Evolutionary conservation across 2,113 vertebrate species (phyloP).

Genomic region (Hippocampus guttulatus): DNA sequence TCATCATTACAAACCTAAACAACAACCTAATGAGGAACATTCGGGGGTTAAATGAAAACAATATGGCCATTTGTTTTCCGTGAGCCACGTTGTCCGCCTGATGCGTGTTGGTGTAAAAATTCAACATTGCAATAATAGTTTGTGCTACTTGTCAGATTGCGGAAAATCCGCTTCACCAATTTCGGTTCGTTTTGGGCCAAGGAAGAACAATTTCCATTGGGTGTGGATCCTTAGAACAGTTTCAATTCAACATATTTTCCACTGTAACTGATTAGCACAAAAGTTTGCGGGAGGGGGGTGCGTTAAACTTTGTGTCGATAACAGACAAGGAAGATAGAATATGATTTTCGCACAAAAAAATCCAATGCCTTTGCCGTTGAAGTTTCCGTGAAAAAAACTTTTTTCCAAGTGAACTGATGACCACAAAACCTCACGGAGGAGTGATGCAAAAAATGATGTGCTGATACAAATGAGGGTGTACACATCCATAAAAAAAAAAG

Average conservation of each 20-base stretch:
- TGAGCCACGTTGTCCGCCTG: slow-evolving; percentile 28
- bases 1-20: slow-evolving; percentile 48
- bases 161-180: background rate
- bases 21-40: slow-evolving; percentile 58
- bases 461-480: too few species aligned
- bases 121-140: background rate
- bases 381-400: too few species aligned
- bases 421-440: too few species aligned
- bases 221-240: background rate
- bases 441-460: too few species aligned
- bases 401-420: too few species aligned
- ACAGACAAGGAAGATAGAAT: too few species aligned
- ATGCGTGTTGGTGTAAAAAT: slow-evolving; percentile 21
- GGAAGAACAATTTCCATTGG: background rate
- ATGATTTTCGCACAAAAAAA: too few species aligned
- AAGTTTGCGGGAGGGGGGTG: background rate
- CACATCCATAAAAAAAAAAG: too few species aligned
- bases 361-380: too few species aligned
- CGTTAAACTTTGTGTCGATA: too few species aligned
- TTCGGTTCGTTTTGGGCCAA: background rate
- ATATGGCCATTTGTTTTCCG: slow-evolving; percentile 19
- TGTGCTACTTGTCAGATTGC: slow-evolving; percentile 10
- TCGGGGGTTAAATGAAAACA: slow-evolving; percentile 47
- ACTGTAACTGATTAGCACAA: background rate
- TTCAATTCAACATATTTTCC: background rate